Base-by-base conservation (phyloP, 2,888 invertebrate species). In the Stratiomys singularior region DNA sequence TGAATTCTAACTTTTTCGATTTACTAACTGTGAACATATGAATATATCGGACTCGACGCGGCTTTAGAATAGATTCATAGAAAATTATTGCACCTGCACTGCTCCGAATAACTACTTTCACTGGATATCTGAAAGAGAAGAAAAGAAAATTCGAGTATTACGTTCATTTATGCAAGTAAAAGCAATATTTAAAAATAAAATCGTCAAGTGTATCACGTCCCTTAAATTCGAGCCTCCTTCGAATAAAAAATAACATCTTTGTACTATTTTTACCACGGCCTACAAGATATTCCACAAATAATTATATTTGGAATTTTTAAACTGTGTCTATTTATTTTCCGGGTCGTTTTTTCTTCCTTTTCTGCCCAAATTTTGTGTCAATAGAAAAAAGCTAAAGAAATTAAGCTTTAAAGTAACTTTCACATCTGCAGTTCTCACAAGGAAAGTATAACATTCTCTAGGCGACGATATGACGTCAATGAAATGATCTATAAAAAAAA, bases 71-170 rank as follows among this genome's bases (percentile, higher is more conserved):
- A 64, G 27, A 64, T n/a, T 3, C 27, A 28, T 11, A 64, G 11
- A 23, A n/a, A 64, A 27, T 27, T 25, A 71, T 71, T 71, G 69
- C 69, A 71, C 69, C 47, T 71, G 46, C 69, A 71, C 52, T 13
- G 69, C 46, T 71, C 46, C 47, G 23, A 60, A 21, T 9, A 15
- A 71, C 18, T 27, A 52, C 9, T 37, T 37, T 25, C 69, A 71
- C 69, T 71, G 47, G 25, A 27, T 71, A n/a, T 27, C 69, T 71
- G 69, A 25, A 71, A 47, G 52, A 52, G 25, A 25, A 60, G 18
- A 52, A 52, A 52, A 13, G 18, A 52, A 52, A 13, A 7, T 5
- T n/a, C 15, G 7, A 52, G 18, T 52, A 52, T 52, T 52, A 13
- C 15, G 5, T 37, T 3, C 37, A 37, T 37, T 37, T 5, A 9